Evolutionary conservation across 2,797 vertebrate genomes (phyloP).

Genomic region (Squalus acanthias): DNA sequence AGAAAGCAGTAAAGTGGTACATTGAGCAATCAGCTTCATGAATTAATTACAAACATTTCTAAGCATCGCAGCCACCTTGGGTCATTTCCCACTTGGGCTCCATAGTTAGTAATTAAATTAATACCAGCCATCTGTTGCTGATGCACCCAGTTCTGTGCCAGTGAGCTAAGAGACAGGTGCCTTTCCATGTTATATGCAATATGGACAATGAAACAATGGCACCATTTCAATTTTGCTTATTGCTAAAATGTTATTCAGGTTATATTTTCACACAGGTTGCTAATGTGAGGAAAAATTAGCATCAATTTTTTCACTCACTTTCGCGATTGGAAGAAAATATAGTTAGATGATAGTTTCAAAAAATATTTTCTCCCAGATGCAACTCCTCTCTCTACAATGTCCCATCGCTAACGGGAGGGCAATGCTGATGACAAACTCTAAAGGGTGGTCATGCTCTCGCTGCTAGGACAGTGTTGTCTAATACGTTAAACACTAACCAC

Average conservation of each 20-base stretch:
- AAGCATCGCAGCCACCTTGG: background rate
- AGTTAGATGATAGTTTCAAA: too few species aligned
- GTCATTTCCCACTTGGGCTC: slow-evolving; percentile 5
- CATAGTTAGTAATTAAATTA: slow-evolving; percentile 20
- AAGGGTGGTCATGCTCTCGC: background rate
- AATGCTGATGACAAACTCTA: background rate
- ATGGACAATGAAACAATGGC: background rate
- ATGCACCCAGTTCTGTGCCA: background rate
- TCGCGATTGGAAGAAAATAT: background rate
- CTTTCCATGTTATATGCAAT: background rate
- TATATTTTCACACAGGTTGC: background rate
- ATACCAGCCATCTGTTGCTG: slow-evolving; percentile 24
- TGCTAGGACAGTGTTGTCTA: background rate
- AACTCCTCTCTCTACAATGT: background rate
- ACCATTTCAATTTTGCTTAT: background rate
- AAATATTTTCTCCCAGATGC: background rate
- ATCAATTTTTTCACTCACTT: background rate
- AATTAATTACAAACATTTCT: background rate
- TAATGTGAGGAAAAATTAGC: background rate
- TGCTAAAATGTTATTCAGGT: background rate
- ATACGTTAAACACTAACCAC: background rate
- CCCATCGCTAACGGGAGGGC: background rate
- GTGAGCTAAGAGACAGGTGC: background rate
- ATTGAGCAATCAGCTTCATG: background rate
- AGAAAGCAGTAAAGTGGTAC: background rate